Conservation (phyloP, 37 sponge, comb jelly and placozoan species). For the Theonella swinhoei region DNA sequence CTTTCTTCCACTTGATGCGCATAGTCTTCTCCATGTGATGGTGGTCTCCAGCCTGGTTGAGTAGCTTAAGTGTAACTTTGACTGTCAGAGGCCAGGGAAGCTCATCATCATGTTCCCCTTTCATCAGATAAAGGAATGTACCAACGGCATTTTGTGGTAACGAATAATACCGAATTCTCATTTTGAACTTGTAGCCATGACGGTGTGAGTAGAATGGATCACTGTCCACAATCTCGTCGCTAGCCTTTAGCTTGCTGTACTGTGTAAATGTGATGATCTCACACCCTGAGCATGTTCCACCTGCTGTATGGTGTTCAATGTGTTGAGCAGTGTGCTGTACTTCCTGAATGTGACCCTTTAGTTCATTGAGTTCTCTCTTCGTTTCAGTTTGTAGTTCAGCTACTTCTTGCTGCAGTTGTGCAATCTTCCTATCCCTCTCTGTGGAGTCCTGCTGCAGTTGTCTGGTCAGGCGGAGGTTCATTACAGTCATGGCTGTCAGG, state of each 20-base stretch:
- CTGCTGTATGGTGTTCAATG: background rate
- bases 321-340: background rate
- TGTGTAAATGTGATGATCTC: background rate
- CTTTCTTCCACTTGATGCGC: background rate
- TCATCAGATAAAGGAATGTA: no score
- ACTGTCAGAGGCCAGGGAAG: no score
- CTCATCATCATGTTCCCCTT: no score
- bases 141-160: no score
- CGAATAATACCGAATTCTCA: no score
- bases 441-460: slow-evolving; percentile 3
- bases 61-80: background rate
- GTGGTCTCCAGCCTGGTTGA: background rate
- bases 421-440: slow-evolving; percentile 2
- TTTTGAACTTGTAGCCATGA: background rate
- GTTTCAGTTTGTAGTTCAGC: background rate
- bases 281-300: background rate
- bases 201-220: background rate
- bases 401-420: background rate
- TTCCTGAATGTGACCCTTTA: background rate
- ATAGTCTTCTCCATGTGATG: background rate
- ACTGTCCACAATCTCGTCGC: background rate
- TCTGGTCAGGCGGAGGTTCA: slow-evolving; percentile 13
- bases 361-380: background rate
- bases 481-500: slow-evolving; percentile 1
- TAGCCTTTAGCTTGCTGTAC: no score